Evolutionary conservation across 2,797 vertebrate genomes (phyloP).

Genomic region (Galago senegalensis): DNA sequence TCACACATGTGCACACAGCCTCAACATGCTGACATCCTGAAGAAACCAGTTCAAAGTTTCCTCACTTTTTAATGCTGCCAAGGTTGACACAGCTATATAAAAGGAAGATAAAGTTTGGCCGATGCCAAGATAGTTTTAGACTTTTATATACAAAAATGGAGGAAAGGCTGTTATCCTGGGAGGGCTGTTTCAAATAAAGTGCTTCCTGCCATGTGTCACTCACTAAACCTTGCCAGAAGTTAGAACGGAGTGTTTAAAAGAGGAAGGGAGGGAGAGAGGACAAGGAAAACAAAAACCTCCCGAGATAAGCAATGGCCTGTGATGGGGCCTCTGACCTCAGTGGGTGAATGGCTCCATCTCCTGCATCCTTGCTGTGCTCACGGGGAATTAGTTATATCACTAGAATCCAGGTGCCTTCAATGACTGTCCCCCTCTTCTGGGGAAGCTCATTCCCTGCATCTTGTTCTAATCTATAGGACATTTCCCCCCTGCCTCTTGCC

Average conservation of each 20-base stretch:
- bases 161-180: slow-evolving; percentile 25
- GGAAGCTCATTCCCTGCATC: background rate
- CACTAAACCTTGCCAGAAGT: slow-evolving; percentile 57
- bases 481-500: slow-evolving; percentile 12
- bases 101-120: slow-evolving; percentile 48
- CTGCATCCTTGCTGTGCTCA: too few relatives aligned
- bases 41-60: slow-evolving; percentile 63
- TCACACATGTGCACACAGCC: background rate
- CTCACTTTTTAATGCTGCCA: slow-evolving; percentile 68
- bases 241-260: background rate
- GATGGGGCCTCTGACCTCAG: background rate
- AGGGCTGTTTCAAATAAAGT: slow-evolving; percentile 66
- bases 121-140: slow-evolving; percentile 34
- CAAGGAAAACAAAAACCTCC: background rate
- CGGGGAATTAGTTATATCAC: background rate
- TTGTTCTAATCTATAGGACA: background rate
- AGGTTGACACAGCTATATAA: slow-evolving; percentile 33
- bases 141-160: slow-evolving; percentile 50
- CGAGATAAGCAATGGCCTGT: background rate
- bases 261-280: background rate
- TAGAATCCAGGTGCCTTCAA: background rate
- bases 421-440: background rate
- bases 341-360: too few relatives aligned
- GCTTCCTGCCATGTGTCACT: slow-evolving; percentile 67
- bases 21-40: background rate